Evolutionary conservation across 2,113 vertebrate genomes (phyloP), one percentile per base, ranked within the genome.

Genomic region (Cromileptes altivelis): DNA sequence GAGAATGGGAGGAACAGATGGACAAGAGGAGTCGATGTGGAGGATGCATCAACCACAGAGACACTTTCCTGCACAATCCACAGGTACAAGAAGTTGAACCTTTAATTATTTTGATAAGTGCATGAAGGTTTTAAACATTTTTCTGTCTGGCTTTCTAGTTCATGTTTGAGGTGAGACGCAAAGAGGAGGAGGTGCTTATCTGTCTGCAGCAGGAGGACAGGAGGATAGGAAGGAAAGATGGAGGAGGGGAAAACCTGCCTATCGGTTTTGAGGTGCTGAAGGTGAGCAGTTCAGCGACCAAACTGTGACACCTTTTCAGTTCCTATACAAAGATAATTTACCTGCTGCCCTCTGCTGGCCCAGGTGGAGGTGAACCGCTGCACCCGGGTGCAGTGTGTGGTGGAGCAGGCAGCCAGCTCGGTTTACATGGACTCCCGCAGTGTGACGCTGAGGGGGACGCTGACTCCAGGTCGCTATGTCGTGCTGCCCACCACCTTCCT

Each of bases 381-480:
- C 76, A 94, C 90, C 82, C 92, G 96, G 25, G 94, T 96, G 76
- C 96, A 95, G 85, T 75, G 89, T 11, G 81, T 95, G 64, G 91
- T 58, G 64, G 93, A 95, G 84, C 95, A 95, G 89, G 94, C 93
- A 0, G 95, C 95, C 70, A 96, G 96, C 88, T 96, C 96, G 1
- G 85, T 95, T 18, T 97, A 97, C 91, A 96, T 96, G 91, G 95
- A 97, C 91, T 96, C 95, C 8, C 96, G 96, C 23, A 96, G 96
- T 0, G 94, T 97, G 55, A 93, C 95, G 0, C 89, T 96, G 63
- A 94, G 94, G 12, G 87, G 88, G 3, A 89, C 92, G 1, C 82
- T 97, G 57, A 50, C 71, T 0, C 80, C 89, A 0, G 96, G 96
- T 0, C 93, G 95, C 55, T 96, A 96, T 19, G 93, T 93, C 2